Base-by-base conservation (phyloP, 1,140 invertebrate species). In the Drosophila setifemur region DNA sequence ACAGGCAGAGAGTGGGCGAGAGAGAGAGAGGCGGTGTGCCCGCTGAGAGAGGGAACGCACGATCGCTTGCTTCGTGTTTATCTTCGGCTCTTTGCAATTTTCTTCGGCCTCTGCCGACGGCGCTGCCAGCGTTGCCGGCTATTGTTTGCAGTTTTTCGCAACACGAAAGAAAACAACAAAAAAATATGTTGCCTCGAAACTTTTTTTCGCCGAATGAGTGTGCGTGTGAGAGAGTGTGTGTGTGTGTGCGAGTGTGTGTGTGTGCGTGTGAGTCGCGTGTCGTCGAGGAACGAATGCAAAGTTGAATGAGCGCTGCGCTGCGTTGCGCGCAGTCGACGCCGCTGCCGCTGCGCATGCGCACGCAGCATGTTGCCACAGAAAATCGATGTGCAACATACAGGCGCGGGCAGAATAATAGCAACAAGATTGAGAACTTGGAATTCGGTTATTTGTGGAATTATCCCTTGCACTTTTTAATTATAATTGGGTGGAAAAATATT, bases 241-340 rank as follows among this genome's bases (percentile, higher is more conserved):
- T 21, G 33, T 39, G 28, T 44, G 39, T 44, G 25, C 4, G 26
- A 25, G 28, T 28, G n/a, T 21, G 14, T 35, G n/a, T 29, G 25
- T 37, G 29, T 28, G 50, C 43, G 75, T 71, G n/a, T n/a, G n/a
- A n/a, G n/a, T n/a, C n/a, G n/a, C n/a, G n/a, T n/a, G n/a, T n/a
- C n/a, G n/a, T n/a, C 76, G 28, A 52, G 39, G 50, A 79, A 68
- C 28, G 28, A 49, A 39, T 54, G 57, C 68, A 49, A 66, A 74
- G 68, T 72, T 74, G 68, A 74, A 74, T 66, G 71, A 66, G 68
- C 60, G 58, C 45, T 25, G 18, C 33, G n/a, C n/a, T n/a, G n/a
- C 5, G 2, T 23, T 23, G 2, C 19, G 28, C 28, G 11, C 4
- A 2, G 42, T 2, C 3, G 12, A 12, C 8, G 43, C 21, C 19